These are phyloP conservation scores for Etheostoma nigrum DNA, from an alignment of 2,797 vertebrate genomes.

Conservation along the genomic window DNA sequence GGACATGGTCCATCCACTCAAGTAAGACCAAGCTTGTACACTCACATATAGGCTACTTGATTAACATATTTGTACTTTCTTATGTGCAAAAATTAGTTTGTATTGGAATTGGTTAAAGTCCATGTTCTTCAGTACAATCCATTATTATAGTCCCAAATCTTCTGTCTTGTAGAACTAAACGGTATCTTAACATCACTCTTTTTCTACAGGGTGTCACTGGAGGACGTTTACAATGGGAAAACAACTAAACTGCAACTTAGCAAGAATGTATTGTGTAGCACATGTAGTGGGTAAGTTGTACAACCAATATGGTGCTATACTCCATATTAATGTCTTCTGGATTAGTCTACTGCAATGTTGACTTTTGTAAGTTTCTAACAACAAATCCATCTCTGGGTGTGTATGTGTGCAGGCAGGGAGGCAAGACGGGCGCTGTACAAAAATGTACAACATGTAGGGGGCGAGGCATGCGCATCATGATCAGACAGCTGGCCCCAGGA, in stretches of 20 bases:
- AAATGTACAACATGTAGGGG: constrained; percentile 95
- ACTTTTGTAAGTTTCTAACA: neutral
- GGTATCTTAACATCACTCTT: neutral
- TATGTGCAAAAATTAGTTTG: neutral
- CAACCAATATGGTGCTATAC: neutral
- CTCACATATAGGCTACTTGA: neutral
- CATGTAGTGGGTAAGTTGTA: constrained; percentile 94
- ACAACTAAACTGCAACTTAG: constrained; percentile 99
- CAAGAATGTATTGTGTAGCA: constrained; percentile 98
- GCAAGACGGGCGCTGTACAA: constrained; percentile 96
- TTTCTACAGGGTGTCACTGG: constrained; percentile 91
- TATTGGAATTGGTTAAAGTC: neutral
- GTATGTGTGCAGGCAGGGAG: constrained; percentile 90
- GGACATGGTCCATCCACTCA: constrained; percentile 99
- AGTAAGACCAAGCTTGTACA: constrained; percentile 82
- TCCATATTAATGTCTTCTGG: neutral
- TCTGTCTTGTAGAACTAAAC: neutral
- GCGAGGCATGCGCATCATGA: constrained; percentile 97
- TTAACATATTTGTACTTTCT: neutral
- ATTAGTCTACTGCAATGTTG: neutral
- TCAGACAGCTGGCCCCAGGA: constrained; percentile 97
- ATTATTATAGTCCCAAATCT: neutral
- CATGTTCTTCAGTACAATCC: neutral
- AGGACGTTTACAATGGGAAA: constrained; percentile 99
- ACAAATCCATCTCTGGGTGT: constrained; percentile 5